These are phyloP conservation scores for Pelvicachromis taeniatus DNA, from an alignment of 2,113 vertebrate genomes.

Conservation along the genomic window DNA sequence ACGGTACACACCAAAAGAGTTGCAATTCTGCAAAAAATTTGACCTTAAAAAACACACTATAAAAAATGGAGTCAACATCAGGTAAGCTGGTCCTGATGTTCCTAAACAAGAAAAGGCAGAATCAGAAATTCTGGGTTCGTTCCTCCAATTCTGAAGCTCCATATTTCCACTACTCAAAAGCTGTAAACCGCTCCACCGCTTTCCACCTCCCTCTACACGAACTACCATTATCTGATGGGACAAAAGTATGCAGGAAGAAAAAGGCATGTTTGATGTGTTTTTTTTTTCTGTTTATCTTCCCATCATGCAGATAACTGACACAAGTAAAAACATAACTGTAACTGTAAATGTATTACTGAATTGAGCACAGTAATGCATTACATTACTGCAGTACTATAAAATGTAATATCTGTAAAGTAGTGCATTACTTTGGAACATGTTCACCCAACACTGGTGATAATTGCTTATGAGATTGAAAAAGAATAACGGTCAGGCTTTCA, in stretches of 20 bases:
- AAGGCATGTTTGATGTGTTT: neutral
- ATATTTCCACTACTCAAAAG: neutral
- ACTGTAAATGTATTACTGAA: neutral
- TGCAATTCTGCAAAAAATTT: neutral
- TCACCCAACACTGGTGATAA: neutral
- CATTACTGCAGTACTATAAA: neutral
- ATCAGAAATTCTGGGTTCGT: neutral
- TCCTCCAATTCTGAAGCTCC: neutral
- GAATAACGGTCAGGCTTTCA: neutral
- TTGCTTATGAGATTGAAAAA: neutral
- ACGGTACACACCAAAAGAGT: neutral
- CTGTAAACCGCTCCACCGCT: neutral
- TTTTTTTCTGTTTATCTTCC: neutral
- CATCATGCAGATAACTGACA: neutral
- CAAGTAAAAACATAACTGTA: neutral
- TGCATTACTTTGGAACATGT: neutral
- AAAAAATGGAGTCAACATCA: neutral
- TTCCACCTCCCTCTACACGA: accelerated
- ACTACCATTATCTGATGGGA: neutral
- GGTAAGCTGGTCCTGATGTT: neutral
- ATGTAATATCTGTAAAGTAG: neutral
- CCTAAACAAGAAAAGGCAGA: neutral
- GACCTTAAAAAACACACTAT: neutral
- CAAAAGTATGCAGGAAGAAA: neutral
- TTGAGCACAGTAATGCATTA: neutral